Percentiles rank a stretch among this genome's conserved stretches.
Evolutionary conservation across 2,888 invertebrate genomes (phyloP).

Genomic region (Cinara cedri): DNA sequence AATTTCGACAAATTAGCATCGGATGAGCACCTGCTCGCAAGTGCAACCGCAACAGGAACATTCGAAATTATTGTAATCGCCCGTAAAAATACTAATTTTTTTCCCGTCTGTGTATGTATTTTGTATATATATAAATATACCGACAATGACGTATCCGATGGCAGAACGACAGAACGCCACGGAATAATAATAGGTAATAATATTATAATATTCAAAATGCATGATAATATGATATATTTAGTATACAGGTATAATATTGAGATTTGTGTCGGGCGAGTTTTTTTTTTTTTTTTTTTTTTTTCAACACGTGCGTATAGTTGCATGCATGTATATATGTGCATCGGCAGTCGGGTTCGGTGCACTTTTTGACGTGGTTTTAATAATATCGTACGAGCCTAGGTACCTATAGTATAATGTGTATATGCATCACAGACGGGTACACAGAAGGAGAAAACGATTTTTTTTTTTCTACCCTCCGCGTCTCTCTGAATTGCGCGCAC

Average conservation of each 20-base stretch:
- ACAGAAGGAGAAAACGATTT: not conserved
- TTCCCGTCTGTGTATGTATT: too few relatives aligned
- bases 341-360: slow-evolving; percentile 24
- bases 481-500: not conserved
- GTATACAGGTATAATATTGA: slow-evolving; percentile 14
- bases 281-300: not conserved
- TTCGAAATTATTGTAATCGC: too few relatives aligned
- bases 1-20: too few relatives aligned
- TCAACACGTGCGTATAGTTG: too few relatives aligned
- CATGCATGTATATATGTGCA: not conserved
- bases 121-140: not conserved
- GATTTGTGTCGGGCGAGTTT: slow-evolving; percentile 28
- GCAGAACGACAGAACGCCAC: slow-evolving; percentile 17
- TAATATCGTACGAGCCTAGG: not conserved
- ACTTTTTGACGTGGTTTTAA: slow-evolving; percentile 13
- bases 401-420: too few relatives aligned
- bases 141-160: slow-evolving; percentile 24
- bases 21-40: too few relatives aligned
- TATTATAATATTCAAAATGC: slow-evolving; percentile 38
- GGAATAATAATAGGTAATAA: too few relatives aligned
- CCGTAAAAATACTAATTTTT: too few relatives aligned
- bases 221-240: slow-evolving; percentile 7
- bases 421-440: too few relatives aligned
- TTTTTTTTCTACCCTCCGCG: not conserved
- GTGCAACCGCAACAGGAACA: too few relatives aligned